A percentile compares a stretch with the other conserved stretches of the same genome.
Conservation (phyloP, 1,140 invertebrate species). For the Tetranychus cinnabarinus region DNA sequence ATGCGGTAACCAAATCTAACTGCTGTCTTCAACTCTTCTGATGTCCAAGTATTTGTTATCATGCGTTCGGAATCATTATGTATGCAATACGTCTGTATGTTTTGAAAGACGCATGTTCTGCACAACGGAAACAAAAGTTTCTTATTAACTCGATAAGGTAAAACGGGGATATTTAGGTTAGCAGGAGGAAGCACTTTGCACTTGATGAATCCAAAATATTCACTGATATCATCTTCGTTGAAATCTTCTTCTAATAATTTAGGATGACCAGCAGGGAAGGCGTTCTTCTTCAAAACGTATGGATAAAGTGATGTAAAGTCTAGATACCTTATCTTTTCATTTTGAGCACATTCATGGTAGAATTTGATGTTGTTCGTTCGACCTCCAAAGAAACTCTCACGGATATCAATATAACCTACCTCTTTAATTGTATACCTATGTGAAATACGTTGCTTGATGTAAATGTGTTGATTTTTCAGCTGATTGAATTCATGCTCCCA, state of each 20-base stretch:
- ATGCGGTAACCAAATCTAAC: background rate
- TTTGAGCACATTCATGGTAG: too few species aligned
- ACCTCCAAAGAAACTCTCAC: background rate
- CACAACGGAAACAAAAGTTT: too few species aligned
- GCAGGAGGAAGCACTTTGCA: too few species aligned
- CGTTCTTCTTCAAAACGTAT: background rate
- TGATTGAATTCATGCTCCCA: background rate
- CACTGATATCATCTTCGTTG: background rate
- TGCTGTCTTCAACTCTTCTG: background rate
- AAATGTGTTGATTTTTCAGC: background rate
- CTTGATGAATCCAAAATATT: background rate
- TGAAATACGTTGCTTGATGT: background rate
- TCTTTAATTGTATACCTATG: background rate
- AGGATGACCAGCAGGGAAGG: conserved; percentile 4
- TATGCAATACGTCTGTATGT: background rate
- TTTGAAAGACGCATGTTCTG: too few species aligned
- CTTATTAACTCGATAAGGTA: too few species aligned
- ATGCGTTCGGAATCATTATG: background rate
- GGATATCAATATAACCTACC: background rate
- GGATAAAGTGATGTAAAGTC: conserved; percentile 6
- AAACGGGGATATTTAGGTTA: too few species aligned
- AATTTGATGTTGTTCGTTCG: too few species aligned
- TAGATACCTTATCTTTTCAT: conserved; percentile 4
- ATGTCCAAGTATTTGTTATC: background rate
- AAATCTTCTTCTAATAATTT: conserved; percentile 5